phyloP scores from a whole-genome alignment of 1,140 invertebrate species.

The Drosophila parvula region DNA sequence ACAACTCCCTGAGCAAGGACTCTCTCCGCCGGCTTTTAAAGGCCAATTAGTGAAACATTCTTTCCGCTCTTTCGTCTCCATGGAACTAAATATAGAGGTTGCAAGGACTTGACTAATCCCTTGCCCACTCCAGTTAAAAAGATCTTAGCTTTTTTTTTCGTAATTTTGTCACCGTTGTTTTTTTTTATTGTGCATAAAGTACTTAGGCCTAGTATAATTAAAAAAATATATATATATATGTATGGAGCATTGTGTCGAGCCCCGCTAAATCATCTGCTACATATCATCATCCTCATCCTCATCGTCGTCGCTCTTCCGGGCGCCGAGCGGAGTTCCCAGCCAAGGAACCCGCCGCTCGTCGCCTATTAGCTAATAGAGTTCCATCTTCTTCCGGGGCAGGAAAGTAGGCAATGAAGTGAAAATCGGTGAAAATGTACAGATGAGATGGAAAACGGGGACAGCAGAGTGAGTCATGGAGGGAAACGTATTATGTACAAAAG shows the following conservation, averaged over 20 bases:
- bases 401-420: constrained; percentile 19
- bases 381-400: constrained; percentile 36
- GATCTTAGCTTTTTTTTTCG: constrained; percentile 65
- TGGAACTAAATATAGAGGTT: not conserved
- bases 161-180: constrained; percentile 84
- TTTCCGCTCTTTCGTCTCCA: not conserved
- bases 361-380: constrained; percentile 67
- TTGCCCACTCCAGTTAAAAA: not conserved
- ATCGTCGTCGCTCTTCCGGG: constrained; percentile 49
- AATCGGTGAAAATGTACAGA: constrained; percentile 29
- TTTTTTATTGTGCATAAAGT: constrained; percentile 83
- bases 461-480: constrained; percentile 17
- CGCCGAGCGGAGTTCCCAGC: constrained; percentile 65
- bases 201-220: constrained; percentile 81
- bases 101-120: not conserved
- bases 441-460: not conserved
- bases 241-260: constrained; percentile 54
- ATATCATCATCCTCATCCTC: constrained; percentile 43
- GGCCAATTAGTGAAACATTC: constrained; percentile 37
- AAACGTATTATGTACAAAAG: constrained; percentile 78
- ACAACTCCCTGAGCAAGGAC: constrained; percentile 12
- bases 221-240: constrained; percentile 71
- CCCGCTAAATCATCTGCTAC: constrained; percentile 62
- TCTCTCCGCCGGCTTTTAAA: constrained; percentile 17
- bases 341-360: constrained; percentile 60